Evolutionary conservation across 1,140 invertebrate genomes (phyloP), one percentile per base, ranked within the genome.

Genomic region (Phortica variegata): DNA sequence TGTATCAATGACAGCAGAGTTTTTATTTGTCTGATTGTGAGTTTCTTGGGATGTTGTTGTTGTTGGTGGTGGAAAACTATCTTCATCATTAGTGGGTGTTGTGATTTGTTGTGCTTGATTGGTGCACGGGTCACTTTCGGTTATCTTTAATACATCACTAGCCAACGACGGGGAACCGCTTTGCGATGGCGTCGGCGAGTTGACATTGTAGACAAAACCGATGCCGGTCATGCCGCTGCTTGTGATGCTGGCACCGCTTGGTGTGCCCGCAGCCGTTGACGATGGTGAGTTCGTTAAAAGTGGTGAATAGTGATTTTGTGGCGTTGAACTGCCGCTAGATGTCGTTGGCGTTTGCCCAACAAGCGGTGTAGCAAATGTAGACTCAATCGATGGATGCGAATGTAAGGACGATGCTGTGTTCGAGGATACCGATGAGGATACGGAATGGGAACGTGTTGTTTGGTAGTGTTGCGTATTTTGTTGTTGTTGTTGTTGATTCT

Each of bases 291-390:
- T 73, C 43, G 71, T 74, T 58, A 74, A 52, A 52, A 74, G 47
- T 49, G 71, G 71, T 48, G 71, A 74, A 58, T 74, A 74, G 45
- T 74, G 71, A 43, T 74, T 74, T 55, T 74, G 71, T 40, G 71
- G 71, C 52, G 71, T 74, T 18, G 71, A 74, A 13, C 68, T 62
- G 54, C 71, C 71, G 55, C 71, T 74, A 39, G 71, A 68, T 47
- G 60, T 56, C 52, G 68, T 62, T 38, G 62, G 65, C 45, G 54
- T 55, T 43, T 61, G 61, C n/a, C 58, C 65, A 56, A 76, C 69
- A 71, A 77, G 72, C 66, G 79, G 43, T 70, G 76, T 59, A 70
- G 70, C 62, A 60, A 78, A 60, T 68, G 73, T 62, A 29, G 71
- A 73, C 26, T 73, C 71, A 40, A 71, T 68, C 18, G 71, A 73